These are phyloP conservation scores for Callocephalon fimbriatum DNA, from an alignment of 2,113 vertebrate species.

Conservation along the genomic window DNA sequence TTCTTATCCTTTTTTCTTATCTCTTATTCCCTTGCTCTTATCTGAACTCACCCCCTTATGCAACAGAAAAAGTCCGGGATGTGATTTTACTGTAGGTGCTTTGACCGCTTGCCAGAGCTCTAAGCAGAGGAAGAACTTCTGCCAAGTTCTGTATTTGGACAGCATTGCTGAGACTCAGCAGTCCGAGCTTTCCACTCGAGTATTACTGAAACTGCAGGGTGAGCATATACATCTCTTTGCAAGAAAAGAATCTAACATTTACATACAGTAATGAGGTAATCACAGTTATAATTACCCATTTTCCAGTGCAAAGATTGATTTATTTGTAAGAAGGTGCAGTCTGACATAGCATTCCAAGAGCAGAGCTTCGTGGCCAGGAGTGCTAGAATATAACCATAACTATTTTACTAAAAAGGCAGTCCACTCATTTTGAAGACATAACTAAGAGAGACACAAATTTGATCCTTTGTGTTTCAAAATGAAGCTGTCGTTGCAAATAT, in stretches of 20 bases:
- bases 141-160: neutral
- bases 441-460: neutral
- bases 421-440: neutral
- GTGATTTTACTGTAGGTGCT: constrained; percentile 12
- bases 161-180: neutral
- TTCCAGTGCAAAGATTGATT: neutral
- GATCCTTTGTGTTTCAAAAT: neutral
- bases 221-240: neutral
- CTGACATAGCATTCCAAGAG: neutral
- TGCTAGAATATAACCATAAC: neutral
- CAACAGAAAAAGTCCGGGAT: constrained; percentile 23
- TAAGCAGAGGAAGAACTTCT: neutral
- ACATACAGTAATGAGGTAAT: neutral
- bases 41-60: constrained; percentile 31
- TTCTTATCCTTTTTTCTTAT: constrained; percentile 70
- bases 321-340: neutral
- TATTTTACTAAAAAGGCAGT: neutral
- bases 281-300: neutral
- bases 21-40: constrained; percentile 54
- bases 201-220: neutral
- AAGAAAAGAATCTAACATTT: neutral
- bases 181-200: neutral
- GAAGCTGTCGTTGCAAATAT: neutral
- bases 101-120: neutral
- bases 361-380: neutral